Conservation (phyloP, 2,113 vertebrate genomes). For the Scomber colias region DNA sequence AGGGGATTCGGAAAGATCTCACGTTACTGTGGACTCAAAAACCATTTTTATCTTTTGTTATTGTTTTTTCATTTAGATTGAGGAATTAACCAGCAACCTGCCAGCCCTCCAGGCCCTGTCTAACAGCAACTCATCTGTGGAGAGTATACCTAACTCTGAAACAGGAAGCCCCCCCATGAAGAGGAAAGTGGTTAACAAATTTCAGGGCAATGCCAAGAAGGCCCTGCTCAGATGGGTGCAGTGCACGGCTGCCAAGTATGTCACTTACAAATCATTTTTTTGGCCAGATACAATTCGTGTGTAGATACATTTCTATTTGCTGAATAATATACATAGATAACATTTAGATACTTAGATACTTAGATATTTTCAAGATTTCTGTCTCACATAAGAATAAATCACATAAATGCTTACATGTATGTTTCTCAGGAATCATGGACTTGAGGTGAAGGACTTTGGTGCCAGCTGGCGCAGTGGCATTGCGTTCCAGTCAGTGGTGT, state of each 20-base stretch:
- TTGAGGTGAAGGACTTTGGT: constrained; percentile 97
- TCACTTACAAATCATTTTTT: neutral
- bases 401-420: neutral
- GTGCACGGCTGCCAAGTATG: constrained; percentile 92
- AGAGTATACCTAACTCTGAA: constrained; percentile 90
- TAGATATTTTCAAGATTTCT: neutral
- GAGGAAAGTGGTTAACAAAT: constrained; percentile 91
- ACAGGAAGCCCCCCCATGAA: constrained; percentile 95
- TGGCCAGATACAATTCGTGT: neutral
- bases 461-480: constrained; percentile 94
- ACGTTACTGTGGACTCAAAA: neutral
- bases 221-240: constrained; percentile 96
- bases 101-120: constrained; percentile 91
- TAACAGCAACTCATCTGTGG: constrained; percentile 93
- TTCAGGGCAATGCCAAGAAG: constrained; percentile 94
- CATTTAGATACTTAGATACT: neutral
- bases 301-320: neutral
- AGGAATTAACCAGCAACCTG: constrained; percentile 97
- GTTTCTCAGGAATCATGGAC: constrained; percentile 86
- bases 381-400: neutral
- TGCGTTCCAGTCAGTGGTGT: constrained; percentile 94
- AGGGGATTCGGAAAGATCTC: neutral
- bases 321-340: neutral
- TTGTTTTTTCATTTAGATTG: constrained; percentile 86
- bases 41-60: neutral